These are phyloP conservation scores for Arizona elegans DNA, from an alignment of 2,113 vertebrate species.

Conservation along the genomic window DNA sequence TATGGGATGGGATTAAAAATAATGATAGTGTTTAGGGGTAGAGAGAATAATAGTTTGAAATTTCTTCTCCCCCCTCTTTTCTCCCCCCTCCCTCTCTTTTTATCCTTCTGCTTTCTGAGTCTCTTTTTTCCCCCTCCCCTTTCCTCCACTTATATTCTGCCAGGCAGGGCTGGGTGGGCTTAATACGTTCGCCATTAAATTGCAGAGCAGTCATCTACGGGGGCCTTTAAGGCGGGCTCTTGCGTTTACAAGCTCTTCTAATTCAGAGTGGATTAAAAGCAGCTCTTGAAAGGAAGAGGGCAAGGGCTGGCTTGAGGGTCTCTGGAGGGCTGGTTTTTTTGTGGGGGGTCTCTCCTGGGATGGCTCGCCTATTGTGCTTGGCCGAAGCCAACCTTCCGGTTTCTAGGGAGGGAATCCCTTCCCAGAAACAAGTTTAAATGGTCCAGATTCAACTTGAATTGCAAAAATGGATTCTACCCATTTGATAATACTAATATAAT, in stretches of 20 bases:
- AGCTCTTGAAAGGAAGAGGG: neutral
- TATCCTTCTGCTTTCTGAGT: neutral
- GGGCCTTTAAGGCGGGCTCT: neutral
- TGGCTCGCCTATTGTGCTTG: neutral
- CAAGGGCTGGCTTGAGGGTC: neutral
- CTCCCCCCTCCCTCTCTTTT: neutral
- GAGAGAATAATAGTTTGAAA: conserved; percentile 1
- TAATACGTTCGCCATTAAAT: neutral
- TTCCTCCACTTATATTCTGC: neutral
- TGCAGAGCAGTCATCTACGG: neutral
- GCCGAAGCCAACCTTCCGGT: neutral
- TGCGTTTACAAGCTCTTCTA: neutral
- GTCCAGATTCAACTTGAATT: neutral
- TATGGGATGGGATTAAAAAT: conserved; percentile 33
- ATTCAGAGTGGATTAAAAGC: neutral
- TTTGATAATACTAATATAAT: neutral
- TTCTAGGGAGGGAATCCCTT: neutral
- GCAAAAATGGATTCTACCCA: neutral
- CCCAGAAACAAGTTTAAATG: neutral
- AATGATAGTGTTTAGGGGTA: conserved; percentile 20
- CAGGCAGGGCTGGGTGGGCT: neutral
- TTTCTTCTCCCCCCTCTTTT: neutral
- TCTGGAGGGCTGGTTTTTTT: too few relatives aligned
- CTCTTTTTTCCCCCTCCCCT: neutral
- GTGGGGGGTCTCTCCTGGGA: too few relatives aligned